A percentile compares a stretch with the other conserved stretches of the same genome.
These are phyloP conservation scores for Bombyx mori DNA, from an alignment of 1,140 invertebrate genomes.

Conservation along the genomic window DNA sequence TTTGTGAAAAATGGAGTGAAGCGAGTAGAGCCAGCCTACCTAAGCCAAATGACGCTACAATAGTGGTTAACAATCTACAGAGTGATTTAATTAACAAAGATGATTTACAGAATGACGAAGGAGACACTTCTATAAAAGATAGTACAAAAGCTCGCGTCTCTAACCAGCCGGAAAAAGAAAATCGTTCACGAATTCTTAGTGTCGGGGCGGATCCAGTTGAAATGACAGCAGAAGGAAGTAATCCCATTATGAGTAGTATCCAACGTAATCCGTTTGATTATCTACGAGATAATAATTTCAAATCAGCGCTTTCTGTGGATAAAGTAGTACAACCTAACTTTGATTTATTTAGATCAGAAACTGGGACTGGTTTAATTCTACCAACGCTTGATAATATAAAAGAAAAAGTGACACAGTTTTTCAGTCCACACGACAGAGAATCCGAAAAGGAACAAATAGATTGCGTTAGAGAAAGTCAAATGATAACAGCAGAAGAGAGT, in stretches of 20 bases:
- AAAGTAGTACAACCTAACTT: slow-evolving; percentile 4
- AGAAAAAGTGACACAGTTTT: slow-evolving; percentile 17
- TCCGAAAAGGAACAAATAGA: slow-evolving; percentile 4
- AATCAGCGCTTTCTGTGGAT: slow-evolving; percentile 4
- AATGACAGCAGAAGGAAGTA: slow-evolving; percentile 27
- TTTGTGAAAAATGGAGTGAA: no score
- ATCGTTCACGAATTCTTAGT: not conserved
- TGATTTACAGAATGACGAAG: no score
- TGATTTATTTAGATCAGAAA: not conserved
- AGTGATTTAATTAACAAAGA: no score
- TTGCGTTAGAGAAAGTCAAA: slow-evolving; percentile 2
- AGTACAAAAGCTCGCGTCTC: no score
- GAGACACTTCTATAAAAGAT: no score
- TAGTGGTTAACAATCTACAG: no score
- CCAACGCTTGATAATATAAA: slow-evolving; percentile 20
- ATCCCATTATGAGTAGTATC: slow-evolving; percentile 12
- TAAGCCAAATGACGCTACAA: no score
- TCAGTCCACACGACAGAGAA: slow-evolving; percentile 11
- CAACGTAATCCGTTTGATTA: slow-evolving; percentile 8
- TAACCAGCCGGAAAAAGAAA: not conserved
- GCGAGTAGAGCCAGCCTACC: no score
- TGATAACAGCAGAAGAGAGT: slow-evolving; percentile 18
- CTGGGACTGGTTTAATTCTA: slow-evolving; percentile 4
- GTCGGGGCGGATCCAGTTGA: slow-evolving; percentile 12
- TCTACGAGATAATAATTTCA: slow-evolving; percentile 7